phyloP scores from a whole-genome alignment of 2,113 vertebrate genomes.

The Psephotus haematonotus region DNA sequence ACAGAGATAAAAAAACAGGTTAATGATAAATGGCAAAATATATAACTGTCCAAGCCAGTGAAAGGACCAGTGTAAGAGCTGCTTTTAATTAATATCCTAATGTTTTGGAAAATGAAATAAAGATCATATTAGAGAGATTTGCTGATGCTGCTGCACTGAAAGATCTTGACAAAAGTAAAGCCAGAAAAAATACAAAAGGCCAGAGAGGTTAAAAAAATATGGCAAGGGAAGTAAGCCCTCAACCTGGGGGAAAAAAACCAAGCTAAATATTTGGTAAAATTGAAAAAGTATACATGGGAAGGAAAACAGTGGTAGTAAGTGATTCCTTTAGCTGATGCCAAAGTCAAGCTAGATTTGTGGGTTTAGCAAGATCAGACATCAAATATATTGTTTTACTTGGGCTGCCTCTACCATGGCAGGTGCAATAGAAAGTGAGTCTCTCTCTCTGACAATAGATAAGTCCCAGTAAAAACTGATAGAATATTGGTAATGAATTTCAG shows the following conservation, averaged over 20 bases:
- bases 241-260: not conserved
- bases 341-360: not conserved
- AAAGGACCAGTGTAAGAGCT: not conserved
- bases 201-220: conserved; percentile 14
- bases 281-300: not conserved
- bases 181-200: conserved; percentile 12
- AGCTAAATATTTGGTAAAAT: not conserved
- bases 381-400: not conserved
- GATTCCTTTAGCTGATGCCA: not conserved
- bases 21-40: conserved; percentile 9
- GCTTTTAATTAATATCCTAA: conserved; percentile 52
- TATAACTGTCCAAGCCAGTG: not conserved
- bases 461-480: not conserved
- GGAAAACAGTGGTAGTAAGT: not conserved
- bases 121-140: conserved; percentile 30
- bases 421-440: not conserved
- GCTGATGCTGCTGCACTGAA: conserved; percentile 3
- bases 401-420: not conserved
- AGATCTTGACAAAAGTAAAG: conserved; percentile 23
- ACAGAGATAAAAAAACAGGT: conserved; percentile 1
- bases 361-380: not conserved
- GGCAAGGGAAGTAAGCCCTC: not conserved
- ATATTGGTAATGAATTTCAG: not conserved
- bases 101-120: conserved; percentile 24
- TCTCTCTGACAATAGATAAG: not conserved